A percentile compares a stretch with the other conserved stretches of the same genome.
These are phyloP conservation scores for Stictocephala bisonia DNA, from an alignment of 2,888 invertebrate species.

Conservation along the genomic window DNA sequence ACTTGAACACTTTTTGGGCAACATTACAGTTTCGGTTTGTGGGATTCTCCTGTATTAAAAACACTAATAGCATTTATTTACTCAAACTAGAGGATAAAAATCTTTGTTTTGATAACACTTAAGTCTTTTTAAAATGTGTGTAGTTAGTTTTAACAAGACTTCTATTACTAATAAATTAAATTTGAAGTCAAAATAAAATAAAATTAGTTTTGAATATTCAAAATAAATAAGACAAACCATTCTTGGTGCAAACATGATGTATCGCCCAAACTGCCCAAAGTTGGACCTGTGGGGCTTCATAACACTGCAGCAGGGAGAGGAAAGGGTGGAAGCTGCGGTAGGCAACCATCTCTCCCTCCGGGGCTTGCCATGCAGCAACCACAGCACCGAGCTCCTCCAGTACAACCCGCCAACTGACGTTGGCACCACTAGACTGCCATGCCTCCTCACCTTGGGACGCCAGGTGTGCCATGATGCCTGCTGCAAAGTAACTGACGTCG, in stretches of 20 bases:
- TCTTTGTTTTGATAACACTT: no score
- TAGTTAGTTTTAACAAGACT: not conserved
- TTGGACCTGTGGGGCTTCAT: slow-evolving; percentile 74
- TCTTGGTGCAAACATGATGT: slow-evolving; percentile 80
- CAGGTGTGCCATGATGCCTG: slow-evolving; percentile 95
- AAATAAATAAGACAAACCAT: no score
- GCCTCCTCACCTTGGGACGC: slow-evolving; percentile 88
- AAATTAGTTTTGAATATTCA: not conserved
- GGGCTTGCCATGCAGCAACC: slow-evolving; percentile 70
- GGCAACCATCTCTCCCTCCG: slow-evolving; percentile 81
- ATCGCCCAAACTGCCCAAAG: slow-evolving; percentile 85
- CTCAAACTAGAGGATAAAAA: no score
- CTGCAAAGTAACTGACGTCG: slow-evolving; percentile 95
- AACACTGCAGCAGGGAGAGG: slow-evolving; percentile 71
- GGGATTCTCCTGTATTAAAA: no score
- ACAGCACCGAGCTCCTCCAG: slow-evolving; percentile 67
- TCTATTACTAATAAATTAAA: slow-evolving; percentile 15
- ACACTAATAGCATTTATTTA: no score
- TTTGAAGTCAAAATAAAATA: not conserved
- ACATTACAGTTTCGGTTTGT: no score
- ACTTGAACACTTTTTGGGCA: no score
- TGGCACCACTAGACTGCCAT: slow-evolving; percentile 76
- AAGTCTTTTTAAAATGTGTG: not conserved
- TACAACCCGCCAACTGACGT: slow-evolving; percentile 67
- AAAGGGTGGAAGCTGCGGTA: slow-evolving; percentile 77